Base-by-base conservation (phyloP, 2,797 vertebrate species). In the Serranus cabrilla region DNA sequence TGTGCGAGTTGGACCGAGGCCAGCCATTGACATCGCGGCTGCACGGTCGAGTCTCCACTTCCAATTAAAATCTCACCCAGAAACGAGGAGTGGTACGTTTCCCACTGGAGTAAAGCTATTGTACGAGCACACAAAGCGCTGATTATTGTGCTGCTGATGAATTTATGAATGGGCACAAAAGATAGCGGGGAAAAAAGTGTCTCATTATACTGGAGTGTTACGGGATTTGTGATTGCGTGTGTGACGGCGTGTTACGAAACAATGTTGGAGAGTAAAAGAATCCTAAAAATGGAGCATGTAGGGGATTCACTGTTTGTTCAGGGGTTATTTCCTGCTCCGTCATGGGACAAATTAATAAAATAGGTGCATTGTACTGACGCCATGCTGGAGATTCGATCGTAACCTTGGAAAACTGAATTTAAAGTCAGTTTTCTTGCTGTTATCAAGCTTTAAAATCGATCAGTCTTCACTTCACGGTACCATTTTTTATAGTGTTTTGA, bases 61-160 rank as follows among this genome's bases (percentile, higher is more conserved):
- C 82, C 72, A 88, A 91, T 89, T 87, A 90, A 84, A 85, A 80
- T 70, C 50, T 87, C 76, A n/a, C 71, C 84, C 78, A 27, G 51
- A 68, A 80, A 71, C 34, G 17, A 2, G 43, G 58, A 73, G 61
- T 56, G 27, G 77, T 46, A 37, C 70, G 39, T 80, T 87, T 89
- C 90, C 75, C 86, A 84, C 80, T 84, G 82, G 77, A 87, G 86
- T 83, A 76, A 78, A 83, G 23, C 90, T 56, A 58, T 90, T 90
- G 85, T 90, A 1, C 2, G 0, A 4, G 50, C 43, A 12, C 52
- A 90, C 87, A 91, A 89, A 86, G 88, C 54, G 62, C 16, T 3
- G 68, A 77, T 82, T 87, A 77, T 87, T 63, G 76, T 27, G 59
- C 7, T 9, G 42, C 23, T 34, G 64, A 62, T 70, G 74, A 75